phyloP scores from a whole-genome alignment of 2,113 vertebrate species.

The Salvator merianae region DNA sequence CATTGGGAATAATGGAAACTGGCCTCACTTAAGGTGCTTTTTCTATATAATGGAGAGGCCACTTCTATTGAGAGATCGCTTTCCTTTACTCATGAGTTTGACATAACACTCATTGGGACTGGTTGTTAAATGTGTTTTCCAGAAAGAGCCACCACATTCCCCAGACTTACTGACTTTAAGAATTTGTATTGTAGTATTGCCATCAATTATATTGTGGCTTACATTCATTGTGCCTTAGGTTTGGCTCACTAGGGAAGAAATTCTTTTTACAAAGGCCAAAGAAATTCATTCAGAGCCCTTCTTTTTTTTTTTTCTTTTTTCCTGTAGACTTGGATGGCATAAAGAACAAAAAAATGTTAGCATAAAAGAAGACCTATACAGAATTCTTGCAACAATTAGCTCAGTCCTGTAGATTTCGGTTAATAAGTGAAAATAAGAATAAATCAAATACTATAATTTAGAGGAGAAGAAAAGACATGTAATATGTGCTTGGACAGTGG shows the following conservation, averaged over 20 bases:
- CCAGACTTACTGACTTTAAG: neutral
- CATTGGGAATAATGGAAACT: no score
- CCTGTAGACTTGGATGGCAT: neutral
- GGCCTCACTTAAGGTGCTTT: no score
- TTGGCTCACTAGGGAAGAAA: no score
- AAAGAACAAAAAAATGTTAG: neutral
- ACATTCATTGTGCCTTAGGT: no score
- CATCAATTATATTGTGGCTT: neutral
- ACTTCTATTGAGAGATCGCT: constrained; percentile 53
- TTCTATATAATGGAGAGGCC: no score
- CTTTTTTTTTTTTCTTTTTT: neutral
- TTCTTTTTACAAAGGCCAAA: neutral
- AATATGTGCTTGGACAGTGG: no score
- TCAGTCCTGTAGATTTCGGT: neutral
- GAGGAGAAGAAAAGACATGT: no score
- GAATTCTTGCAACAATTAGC: neutral
- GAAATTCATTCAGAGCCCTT: neutral
- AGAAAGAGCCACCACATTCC: neutral
- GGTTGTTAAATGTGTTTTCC: constrained; percentile 27
- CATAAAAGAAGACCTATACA: neutral
- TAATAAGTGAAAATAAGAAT: no score
- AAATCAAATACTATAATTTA: no score
- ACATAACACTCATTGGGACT: constrained; percentile 45
- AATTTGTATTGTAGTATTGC: neutral
- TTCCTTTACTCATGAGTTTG: constrained; percentile 35